Evolutionary conservation across 2,797 vertebrate species (phyloP), one percentile per base, ranked within the genome.

Genomic region (Mycteria americana): DNA sequence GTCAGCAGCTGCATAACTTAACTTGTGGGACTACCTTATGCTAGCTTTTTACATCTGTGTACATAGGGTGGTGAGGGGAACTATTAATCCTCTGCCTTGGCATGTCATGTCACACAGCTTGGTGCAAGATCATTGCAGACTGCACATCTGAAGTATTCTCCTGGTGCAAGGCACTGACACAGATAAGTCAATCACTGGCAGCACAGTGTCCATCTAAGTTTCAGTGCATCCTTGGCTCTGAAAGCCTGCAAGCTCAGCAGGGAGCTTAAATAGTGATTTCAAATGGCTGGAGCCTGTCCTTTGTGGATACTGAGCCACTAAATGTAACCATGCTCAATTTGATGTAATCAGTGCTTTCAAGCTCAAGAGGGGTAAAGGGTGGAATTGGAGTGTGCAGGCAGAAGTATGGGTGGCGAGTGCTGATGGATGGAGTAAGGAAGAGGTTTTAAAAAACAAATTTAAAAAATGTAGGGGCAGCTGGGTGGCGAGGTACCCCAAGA

Each of bases 171-270:
- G 41, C 70, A 69, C 30, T 79, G 82, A 78, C 85, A 63, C 70
- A 69, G 69, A 83, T 57, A 74, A 93, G 43, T 90, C 81, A 64
- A 28, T 88, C 70, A 79, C 31, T 85, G 37, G 19, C 67, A 93
- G 50, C 28, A 15, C n/a, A 31, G 46, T 18, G n/a, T 87, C 64
- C 28, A 12, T 88, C 21, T 39, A 53, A 67, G 63, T 86, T 88
- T 84, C 43, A 17, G 35, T 24, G 73, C 18, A 19, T 89, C 81
- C 57, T 85, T 45, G 39, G 39, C 75, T 95, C 60, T 46, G 60
- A 67, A 93, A 91, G 39, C 35, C 56, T 89, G 46, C 53, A 46
- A 89, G 39, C 75, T 97, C 80, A 96, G 78, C 43, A 65, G 91
- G 89, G 83, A 96, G 45, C 57, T 85, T 64, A 91, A 76, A 73